Evolutionary conservation across 2,888 invertebrate genomes (phyloP).

Genomic region (Tachystola acroxantha): DNA sequence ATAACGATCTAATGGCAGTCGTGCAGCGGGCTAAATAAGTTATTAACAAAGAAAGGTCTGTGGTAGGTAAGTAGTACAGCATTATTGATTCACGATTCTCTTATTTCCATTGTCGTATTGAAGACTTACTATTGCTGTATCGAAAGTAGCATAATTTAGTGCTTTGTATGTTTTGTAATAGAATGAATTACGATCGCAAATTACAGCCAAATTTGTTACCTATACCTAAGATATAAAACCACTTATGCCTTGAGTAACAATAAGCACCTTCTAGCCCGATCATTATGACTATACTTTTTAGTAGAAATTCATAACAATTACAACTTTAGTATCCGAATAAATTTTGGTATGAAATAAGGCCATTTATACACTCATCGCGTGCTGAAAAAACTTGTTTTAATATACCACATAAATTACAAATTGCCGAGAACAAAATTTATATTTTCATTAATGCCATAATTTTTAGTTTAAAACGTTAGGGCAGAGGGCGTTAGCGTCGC

Average conservation of each 20-base stretch:
- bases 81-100: conserved; percentile 38
- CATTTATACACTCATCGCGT: no score
- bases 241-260: no score
- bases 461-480: conserved; percentile 58
- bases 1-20: conserved; percentile 42
- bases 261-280: no score
- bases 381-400: no score
- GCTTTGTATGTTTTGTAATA: no score
- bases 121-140: not conserved
- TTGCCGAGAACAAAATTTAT: conserved; percentile 29
- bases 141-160: not conserved
- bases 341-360: no score
- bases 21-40: conserved; percentile 44
- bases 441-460: conserved; percentile 53
- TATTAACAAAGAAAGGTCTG: conserved; percentile 25
- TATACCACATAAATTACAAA: conserved; percentile 10
- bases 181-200: no score
- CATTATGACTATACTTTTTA: no score
- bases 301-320: no score
- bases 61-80: not conserved
- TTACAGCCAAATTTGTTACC: no score
- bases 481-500: conserved; percentile 53
- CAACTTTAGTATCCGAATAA: no score
- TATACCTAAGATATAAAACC: no score
- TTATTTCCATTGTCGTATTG: not conserved